Base-by-base conservation (phyloP, 1,140 invertebrate species). In the Lepeophtheirus salmonis region DNA sequence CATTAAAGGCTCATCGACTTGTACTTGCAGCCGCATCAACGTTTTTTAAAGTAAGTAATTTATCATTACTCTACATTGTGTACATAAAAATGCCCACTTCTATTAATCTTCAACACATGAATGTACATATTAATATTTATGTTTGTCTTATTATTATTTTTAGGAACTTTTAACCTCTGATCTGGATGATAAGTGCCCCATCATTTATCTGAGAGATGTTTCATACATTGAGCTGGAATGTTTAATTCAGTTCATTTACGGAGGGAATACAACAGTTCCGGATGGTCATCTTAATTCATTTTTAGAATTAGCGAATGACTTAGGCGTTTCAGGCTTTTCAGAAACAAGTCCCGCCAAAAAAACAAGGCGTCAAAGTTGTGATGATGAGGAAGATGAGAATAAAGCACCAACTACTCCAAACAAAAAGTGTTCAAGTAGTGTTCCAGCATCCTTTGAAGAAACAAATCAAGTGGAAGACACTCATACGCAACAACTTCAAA, bases 111-210 rank as follows among this genome's bases (percentile, higher is more conserved):
- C 30, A n/a, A n/a, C n/a, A n/a, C n/a, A n/a, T n/a, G n/a, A n/a
- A n/a, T n/a, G n/a, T n/a, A n/a, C n/a, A n/a, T n/a, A n/a, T n/a
- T n/a, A n/a, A n/a, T n/a, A n/a, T n/a, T n/a, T n/a, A n/a, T n/a
- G n/a, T n/a, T n/a, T n/a, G n/a, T n/a, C n/a, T n/a, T n/a, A 18
- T 20, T 2, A 2, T 54, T 20, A 2, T 21, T 54, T 54, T 23
- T 20, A 54, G 52, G 52, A 54, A 54, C n/a, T 54, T n/a, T 23
- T 54, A n/a, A 54, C 52, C 13, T 20, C 20, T 14, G 52, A 54
- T 20, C 20, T 17, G 1, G n/a, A 41, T 41, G 52, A 54, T 3
- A 14, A n/a, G 13, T 24, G 14, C n/a, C 52, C 52, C 20, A 54
- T 54, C 23, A 54, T 54, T 20, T 54, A 54, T 54, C 20, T 54